Conservation (phyloP, 2,888 invertebrate genomes). For the Cenopis cana region DNA sequence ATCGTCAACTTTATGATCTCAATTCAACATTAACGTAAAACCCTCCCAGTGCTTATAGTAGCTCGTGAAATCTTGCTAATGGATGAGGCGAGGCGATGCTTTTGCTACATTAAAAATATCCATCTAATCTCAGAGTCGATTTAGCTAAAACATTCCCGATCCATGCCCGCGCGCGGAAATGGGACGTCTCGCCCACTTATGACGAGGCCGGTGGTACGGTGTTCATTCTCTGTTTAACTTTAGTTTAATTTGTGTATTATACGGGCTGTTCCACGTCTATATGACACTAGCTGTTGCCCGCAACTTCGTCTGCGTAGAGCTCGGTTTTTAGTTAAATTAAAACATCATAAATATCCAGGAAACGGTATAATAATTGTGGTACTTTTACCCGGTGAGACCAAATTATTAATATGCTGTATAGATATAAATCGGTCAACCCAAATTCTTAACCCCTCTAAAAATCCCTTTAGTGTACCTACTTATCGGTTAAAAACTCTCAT, state of each 20-base stretch:
- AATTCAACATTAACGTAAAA: slow-evolving; percentile 65
- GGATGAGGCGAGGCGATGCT: slow-evolving; percentile 74
- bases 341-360: too few species aligned
- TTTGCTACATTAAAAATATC: slow-evolving; percentile 71
- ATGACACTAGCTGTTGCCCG: too few species aligned
- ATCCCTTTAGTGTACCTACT: too few species aligned
- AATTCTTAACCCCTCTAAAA: too few species aligned
- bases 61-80: slow-evolving; percentile 76
- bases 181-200: slow-evolving; percentile 69
- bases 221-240: slow-evolving; percentile 29
- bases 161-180: slow-evolving; percentile 66
- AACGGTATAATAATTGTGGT: too few species aligned
- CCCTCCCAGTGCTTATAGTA: slow-evolving; percentile 57
- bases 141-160: slow-evolving; percentile 75
- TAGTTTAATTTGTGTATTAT: neutral
- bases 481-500: too few species aligned
- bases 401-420: too few species aligned
- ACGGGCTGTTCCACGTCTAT: too few species aligned
- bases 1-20: slow-evolving; percentile 56
- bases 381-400: too few species aligned
- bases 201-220: slow-evolving; percentile 53
- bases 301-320: too few species aligned
- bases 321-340: too few species aligned
- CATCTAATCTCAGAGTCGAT: slow-evolving; percentile 74
- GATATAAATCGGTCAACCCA: too few species aligned